Evolutionary conservation across 53 echinoderm and acorn worm species (phyloP).

Genomic region (Patiria pectinifera): DNA sequence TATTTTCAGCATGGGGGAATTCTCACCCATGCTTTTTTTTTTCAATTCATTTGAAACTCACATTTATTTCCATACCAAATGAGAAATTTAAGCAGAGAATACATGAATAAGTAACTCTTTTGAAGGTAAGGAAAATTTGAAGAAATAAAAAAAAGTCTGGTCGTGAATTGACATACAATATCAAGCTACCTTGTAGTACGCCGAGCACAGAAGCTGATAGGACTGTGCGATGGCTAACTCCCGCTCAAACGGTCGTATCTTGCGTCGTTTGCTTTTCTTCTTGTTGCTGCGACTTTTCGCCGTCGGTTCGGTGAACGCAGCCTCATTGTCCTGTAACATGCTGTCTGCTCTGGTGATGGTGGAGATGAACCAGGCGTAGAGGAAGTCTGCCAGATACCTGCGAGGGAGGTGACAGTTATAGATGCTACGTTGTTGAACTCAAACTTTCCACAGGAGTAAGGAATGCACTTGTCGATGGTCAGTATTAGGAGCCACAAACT

Average conservation of each 20-base stretch:
- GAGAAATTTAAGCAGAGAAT: no score
- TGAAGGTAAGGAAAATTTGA: background rate
- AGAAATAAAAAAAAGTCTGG: background rate
- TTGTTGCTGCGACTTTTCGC: slow-evolving; percentile 90
- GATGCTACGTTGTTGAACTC: no score
- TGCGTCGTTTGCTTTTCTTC: slow-evolving; percentile 92
- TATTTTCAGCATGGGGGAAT: no score
- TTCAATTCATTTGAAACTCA: no score
- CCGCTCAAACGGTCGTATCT: slow-evolving; percentile 82
- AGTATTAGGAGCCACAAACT: no score
- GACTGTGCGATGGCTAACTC: slow-evolving; percentile 85
- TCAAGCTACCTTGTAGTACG: slow-evolving; percentile 83
- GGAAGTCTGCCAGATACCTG: slow-evolving; percentile 97
- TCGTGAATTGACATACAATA: background rate
- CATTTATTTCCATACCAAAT: no score
- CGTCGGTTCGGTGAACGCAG: slow-evolving; percentile 70
- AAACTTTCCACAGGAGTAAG: no score
- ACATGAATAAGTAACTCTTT: background rate
- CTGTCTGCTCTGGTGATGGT: slow-evolving; percentile 91
- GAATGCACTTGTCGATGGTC: no score
- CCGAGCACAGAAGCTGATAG: slow-evolving; percentile 83
- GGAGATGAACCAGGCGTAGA: slow-evolving; percentile 94
- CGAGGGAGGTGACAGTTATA: background rate
- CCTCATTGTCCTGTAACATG: slow-evolving; percentile 92
- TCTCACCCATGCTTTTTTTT: no score